These are phyloP conservation scores for Ferdinandea cuprea DNA, from an alignment of 2,888 invertebrate species.

Conservation along the genomic window DNA sequence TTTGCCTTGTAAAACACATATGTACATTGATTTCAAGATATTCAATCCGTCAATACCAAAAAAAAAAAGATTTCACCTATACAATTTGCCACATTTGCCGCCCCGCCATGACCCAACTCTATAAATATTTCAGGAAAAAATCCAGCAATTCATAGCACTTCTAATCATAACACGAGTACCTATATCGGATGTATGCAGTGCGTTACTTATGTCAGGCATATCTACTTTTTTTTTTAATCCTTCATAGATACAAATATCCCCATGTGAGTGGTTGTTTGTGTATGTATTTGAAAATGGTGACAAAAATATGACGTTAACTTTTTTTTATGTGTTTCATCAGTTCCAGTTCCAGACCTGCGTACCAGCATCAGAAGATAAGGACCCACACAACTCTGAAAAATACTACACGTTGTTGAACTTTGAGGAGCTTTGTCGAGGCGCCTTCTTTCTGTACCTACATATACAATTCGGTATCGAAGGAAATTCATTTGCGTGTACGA, in stretches of 20 bases:
- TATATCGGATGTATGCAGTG: slow-evolving; percentile 42
- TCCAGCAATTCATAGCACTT: slow-evolving; percentile 27
- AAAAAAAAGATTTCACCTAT: slow-evolving; percentile 8
- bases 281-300: slow-evolving; percentile 25
- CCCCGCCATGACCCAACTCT: background rate
- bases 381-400: slow-evolving; percentile 45
- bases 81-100: background rate
- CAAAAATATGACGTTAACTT: slow-evolving; percentile 42
- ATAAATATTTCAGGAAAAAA: slow-evolving; percentile 16
- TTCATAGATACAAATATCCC: slow-evolving; percentile 17
- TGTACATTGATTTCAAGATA: too few relatives aligned
- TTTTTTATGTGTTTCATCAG: background rate
- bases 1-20: too few relatives aligned
- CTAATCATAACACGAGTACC: slow-evolving; percentile 40
- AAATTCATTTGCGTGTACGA: background rate
- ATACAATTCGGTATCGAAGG: background rate
- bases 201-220: slow-evolving; percentile 55
- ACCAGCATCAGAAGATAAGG: slow-evolving; percentile 30
- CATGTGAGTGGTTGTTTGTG: background rate
- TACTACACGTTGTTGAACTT: slow-evolving; percentile 70
- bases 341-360: slow-evolving; percentile 44
- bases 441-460: slow-evolving; percentile 48
- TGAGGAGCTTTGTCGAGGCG: slow-evolving; percentile 64
- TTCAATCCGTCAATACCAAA: background rate
- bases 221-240: slow-evolving; percentile 17